Evolutionary conservation across 2,888 invertebrate genomes (phyloP).

Genomic region (Drosophila rellima): DNA sequence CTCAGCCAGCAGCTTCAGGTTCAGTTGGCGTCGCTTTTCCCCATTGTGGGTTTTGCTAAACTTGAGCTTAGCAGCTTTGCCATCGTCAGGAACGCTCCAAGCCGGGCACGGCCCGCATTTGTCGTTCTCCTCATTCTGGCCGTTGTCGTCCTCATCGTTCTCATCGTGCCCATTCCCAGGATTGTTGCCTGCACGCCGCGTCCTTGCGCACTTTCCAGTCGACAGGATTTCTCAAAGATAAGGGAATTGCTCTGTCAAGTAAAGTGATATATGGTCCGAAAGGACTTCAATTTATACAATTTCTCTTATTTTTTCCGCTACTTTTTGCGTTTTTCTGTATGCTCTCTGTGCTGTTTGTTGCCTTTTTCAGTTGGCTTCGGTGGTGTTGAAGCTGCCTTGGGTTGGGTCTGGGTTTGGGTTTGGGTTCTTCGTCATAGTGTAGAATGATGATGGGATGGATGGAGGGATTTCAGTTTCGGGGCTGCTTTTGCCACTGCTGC

Average conservation of each 20-base stretch:
- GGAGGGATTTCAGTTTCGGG: conserved; percentile 34
- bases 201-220: conserved; percentile 84
- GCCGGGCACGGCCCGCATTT: conserved; percentile 68
- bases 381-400: conserved; percentile 48
- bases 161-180: conserved; percentile 1
- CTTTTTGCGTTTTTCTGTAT: conserved; percentile 81
- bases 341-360: conserved; percentile 63
- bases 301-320: conserved; percentile 84
- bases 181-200: conserved; percentile 56
- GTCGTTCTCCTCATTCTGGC: conserved; percentile 61
- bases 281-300: conserved; percentile 87
- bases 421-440: conserved; percentile 12
- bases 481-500: conserved; percentile 44
- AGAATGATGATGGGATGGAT: neutral
- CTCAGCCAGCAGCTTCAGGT: conserved; percentile 27
- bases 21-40: conserved; percentile 47
- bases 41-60: conserved; percentile 80
- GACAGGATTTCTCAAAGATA: conserved; percentile 86
- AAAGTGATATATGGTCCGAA: conserved; percentile 89
- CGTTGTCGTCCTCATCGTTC: conserved; percentile 46
- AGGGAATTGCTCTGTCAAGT: conserved; percentile 90
- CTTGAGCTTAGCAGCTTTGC: conserved; percentile 81
- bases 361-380: conserved; percentile 61
- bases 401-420: conserved; percentile 26
- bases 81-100: conserved; percentile 49